phyloP scores from a whole-genome alignment of 2,888 invertebrate species.

The Chydorus sphaericus region DNA sequence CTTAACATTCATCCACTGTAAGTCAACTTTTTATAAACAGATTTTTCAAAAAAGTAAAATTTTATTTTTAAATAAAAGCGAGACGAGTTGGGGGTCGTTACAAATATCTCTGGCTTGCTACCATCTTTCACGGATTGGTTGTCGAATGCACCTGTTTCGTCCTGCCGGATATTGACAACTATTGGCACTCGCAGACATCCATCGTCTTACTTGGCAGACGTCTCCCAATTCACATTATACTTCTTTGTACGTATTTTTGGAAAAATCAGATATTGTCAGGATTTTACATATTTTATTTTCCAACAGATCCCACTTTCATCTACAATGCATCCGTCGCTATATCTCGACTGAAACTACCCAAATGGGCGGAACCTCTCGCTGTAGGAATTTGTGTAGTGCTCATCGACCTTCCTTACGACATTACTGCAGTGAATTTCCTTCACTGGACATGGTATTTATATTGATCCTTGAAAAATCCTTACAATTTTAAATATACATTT shows the following conservation, averaged over 20 bases:
- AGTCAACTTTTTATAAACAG: constrained; percentile 21
- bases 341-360: constrained; percentile 32
- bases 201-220: constrained; percentile 53
- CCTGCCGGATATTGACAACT: constrained; percentile 60
- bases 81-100: constrained; percentile 53
- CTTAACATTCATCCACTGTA: constrained; percentile 52
- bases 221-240: constrained; percentile 53
- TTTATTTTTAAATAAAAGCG: constrained; percentile 32
- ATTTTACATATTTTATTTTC: background rate
- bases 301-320: constrained; percentile 35
- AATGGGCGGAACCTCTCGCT: constrained; percentile 35
- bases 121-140: constrained; percentile 53
- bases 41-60: no score
- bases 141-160: constrained; percentile 55
- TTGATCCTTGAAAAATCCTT: no score
- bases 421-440: constrained; percentile 56
- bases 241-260: constrained; percentile 44
- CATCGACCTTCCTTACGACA: constrained; percentile 64
- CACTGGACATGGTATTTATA: constrained; percentile 70
- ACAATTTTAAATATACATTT: no score
- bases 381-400: constrained; percentile 55
- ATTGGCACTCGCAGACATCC: constrained; percentile 67
- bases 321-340: constrained; percentile 36
- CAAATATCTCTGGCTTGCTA: constrained; percentile 56
- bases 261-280: background rate